Base-by-base conservation (phyloP, 2,113 vertebrate species). In the Microtus pennsylvanicus region DNA sequence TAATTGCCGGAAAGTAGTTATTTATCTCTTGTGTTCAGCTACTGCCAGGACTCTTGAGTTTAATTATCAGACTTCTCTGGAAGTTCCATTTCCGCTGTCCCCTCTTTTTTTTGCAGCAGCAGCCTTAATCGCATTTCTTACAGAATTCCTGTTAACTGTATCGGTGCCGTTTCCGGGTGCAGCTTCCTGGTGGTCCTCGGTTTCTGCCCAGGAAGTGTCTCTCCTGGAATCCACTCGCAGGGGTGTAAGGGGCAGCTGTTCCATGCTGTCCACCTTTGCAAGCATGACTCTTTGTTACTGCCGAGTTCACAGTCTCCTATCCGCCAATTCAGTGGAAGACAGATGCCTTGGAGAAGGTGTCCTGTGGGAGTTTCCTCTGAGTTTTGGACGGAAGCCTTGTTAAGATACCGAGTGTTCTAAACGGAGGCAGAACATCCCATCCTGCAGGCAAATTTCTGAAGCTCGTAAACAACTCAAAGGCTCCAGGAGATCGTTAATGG, bases 1-100 rank as follows among this genome's bases (percentile, higher is more conserved):
- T 96, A 98, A 97, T 96, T 98, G 90, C 89, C 80, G 33, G 87
- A 93, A 94, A 98, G 92, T 89, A 96, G 94, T 96, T 98, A 97
- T 95, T 98, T 98, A 98, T 96, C 96, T 97, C 94, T 97, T 97
- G 94, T 92, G 94, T 96, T 98, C 88, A 94, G 81, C 94, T 97
- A 45, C 93, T 98, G 95, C 94, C 77, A 97, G 96, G 85, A 77
- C 77, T 97, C 93, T 94, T 1, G n/a, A 98, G 91, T 97, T 98
- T 97, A 98, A 98, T 98, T 98, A 98, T 82, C 94, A 98, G 52
- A 89, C 94, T 98, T 90, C 70, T 85, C 89, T 86, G 97, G 76
- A 98, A 98, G 97, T 97, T 91, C 89, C n/a, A 91, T 97, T 98
- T 98, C 96, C 61, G 80, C 45, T 80, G 16, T 87, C 93, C 80